phyloP scores from a whole-genome alignment of 1,140 invertebrate genomes.

The Pogonognathellus flavescens region DNA sequence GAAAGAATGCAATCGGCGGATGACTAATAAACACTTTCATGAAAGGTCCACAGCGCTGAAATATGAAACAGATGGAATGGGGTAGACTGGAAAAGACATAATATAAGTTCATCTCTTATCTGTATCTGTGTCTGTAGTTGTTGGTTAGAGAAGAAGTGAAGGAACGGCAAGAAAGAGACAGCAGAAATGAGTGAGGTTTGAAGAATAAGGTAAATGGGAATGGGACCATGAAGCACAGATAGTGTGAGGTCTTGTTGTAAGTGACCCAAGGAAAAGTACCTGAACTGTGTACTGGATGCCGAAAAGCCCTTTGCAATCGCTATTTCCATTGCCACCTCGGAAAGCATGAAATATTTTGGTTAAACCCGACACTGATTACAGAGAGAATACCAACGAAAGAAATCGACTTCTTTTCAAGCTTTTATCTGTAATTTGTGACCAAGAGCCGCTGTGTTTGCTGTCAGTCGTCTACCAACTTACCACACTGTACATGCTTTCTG shows the following conservation, averaged over 20 bases:
- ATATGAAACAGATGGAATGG: slow-evolving; percentile 36
- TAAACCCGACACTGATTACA: slow-evolving; percentile 64
- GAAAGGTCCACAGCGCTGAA: neutral
- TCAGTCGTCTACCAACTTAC: neutral
- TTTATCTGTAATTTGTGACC: slow-evolving; percentile 64
- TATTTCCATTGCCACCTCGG: slow-evolving; percentile 60
- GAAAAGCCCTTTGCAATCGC: slow-evolving; percentile 52
- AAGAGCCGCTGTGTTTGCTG: slow-evolving; percentile 58
- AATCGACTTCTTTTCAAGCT: slow-evolving; percentile 64
- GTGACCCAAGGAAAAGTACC: slow-evolving; percentile 41
- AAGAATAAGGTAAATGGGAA: neutral
- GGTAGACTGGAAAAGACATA: neutral
- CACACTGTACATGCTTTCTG: neutral
- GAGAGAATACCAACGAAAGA: slow-evolving; percentile 60
- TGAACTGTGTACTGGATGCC: slow-evolving; percentile 9
- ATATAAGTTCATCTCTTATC: neutral
- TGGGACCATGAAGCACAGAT: neutral
- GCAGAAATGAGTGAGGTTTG: neutral
- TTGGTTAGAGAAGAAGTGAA: neutral
- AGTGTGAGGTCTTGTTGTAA: slow-evolving; percentile 53
- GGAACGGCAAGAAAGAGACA: neutral
- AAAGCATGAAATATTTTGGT: slow-evolving; percentile 62
- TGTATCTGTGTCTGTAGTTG: neutral
- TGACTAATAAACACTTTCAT: slow-evolving; percentile 58
- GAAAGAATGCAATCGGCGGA: slow-evolving; percentile 52